phyloP scores from a whole-genome alignment of 2,113 vertebrate genomes.

The Marmota monax region DNA sequence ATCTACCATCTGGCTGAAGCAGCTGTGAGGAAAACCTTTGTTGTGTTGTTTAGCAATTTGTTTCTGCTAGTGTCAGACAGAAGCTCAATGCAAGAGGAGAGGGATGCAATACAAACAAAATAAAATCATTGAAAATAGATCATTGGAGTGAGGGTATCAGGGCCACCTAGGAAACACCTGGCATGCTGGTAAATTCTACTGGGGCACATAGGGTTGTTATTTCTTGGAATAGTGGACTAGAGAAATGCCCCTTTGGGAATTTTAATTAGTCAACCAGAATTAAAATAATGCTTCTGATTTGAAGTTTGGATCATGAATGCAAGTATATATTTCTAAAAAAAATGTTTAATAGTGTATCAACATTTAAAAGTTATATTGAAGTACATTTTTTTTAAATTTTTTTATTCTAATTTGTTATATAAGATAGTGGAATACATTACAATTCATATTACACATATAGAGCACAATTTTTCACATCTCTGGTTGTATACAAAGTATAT shows the following conservation, averaged over 20 bases:
- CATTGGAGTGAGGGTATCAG: slow-evolving; percentile 42
- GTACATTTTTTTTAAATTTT: not conserved
- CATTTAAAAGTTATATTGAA: not conserved
- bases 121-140: slow-evolving; percentile 70
- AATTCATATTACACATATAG: too few relatives aligned
- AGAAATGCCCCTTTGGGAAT: slow-evolving; percentile 12
- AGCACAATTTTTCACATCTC: too few relatives aligned
- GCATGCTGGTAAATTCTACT: not conserved
- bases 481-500: too few relatives aligned
- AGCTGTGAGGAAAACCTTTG: slow-evolving; percentile 83
- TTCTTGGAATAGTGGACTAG: not conserved
- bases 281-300: slow-evolving; percentile 51
- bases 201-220: not conserved
- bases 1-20: slow-evolving; percentile 82
- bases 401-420: too few relatives aligned
- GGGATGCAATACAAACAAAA: slow-evolving; percentile 69
- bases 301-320: not conserved
- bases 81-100: slow-evolving; percentile 70
- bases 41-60: slow-evolving; percentile 78
- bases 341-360: not conserved
- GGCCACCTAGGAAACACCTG: slow-evolving; percentile 25
- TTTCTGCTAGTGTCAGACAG: slow-evolving; percentile 80
- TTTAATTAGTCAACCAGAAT: slow-evolving; percentile 14
- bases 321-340: not conserved
- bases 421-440: too few relatives aligned